A percentile compares a stretch with the other conserved stretches of the same genome.
Conservation (phyloP, 1,140 invertebrate genomes). For the Drosophila prosaltans region DNA sequence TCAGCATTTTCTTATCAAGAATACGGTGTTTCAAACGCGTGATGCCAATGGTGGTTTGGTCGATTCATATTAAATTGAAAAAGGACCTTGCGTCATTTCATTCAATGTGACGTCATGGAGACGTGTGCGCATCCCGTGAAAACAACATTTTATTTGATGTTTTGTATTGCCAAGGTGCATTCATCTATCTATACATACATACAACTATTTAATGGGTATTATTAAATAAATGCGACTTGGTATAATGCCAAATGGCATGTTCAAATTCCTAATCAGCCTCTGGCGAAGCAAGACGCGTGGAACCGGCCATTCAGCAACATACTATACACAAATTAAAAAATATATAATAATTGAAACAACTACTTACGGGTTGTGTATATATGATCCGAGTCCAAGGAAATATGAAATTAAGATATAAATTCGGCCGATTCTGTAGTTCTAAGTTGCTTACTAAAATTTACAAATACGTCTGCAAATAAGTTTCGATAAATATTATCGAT, state of each 20-base stretch:
- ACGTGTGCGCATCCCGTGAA: slow-evolving; percentile 43
- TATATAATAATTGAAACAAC: too few species aligned
- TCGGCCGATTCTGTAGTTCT: background rate
- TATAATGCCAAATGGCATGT: slow-evolving; percentile 18
- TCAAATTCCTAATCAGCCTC: slow-evolving; percentile 15
- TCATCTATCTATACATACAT: slow-evolving; percentile 16
- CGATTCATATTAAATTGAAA: background rate
- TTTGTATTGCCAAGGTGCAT: slow-evolving; percentile 22
- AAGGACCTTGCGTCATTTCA: slow-evolving; percentile 49
- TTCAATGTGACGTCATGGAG: slow-evolving; percentile 48
- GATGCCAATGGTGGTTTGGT: slow-evolving; percentile 33
- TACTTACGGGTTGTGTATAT: slow-evolving; percentile 8
- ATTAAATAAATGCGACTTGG: slow-evolving; percentile 7
- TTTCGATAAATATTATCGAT: slow-evolving; percentile 26
- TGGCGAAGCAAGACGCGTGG: background rate
- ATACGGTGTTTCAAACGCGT: slow-evolving; percentile 14
- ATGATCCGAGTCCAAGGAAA: background rate
- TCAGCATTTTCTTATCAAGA: slow-evolving; percentile 1
- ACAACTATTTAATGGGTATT: slow-evolving; percentile 21
- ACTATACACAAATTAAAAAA: background rate
- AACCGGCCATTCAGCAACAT: background rate
- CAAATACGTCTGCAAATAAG: background rate
- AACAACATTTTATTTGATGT: slow-evolving; percentile 22
- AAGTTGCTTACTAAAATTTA: slow-evolving; percentile 6
- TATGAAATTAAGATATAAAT: background rate